These are phyloP conservation scores for Teleogryllus occipitalis DNA, from an alignment of 1,140 invertebrate genomes.

Conservation along the genomic window DNA sequence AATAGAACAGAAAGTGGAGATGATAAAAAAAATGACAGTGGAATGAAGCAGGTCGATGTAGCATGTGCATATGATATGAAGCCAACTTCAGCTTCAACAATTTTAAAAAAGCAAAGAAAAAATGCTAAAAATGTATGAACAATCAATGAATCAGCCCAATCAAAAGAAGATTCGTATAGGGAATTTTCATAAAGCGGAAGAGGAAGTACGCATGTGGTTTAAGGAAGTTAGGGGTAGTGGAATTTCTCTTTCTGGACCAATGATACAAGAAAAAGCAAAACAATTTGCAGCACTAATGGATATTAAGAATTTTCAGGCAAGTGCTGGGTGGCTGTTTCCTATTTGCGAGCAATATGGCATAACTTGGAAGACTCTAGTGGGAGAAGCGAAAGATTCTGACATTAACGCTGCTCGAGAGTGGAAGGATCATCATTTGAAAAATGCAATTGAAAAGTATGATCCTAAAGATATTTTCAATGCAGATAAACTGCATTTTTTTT, in stretches of 20 bases:
- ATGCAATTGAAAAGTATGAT: neutral
- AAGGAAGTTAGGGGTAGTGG: neutral
- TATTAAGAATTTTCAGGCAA: constrained; percentile 28
- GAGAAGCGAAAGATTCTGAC: constrained; percentile 17
- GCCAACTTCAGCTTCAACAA: neutral
- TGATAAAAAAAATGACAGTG: neutral
- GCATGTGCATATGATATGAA: neutral
- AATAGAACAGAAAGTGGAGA: constrained; percentile 11
- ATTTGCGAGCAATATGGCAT: constrained; percentile 10
- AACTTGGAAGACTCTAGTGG: constrained; percentile 12
- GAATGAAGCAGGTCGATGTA: neutral
- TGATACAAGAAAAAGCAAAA: constrained; percentile 32
- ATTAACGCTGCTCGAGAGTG: neutral
- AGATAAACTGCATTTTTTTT: constrained; percentile 35
- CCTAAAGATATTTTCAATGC: constrained; percentile 32
- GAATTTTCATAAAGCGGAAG: neutral
- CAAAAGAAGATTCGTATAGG: neutral
- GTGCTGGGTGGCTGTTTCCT: constrained; percentile 29
- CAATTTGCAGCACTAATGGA: constrained; percentile 30
- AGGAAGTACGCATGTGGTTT: neutral
- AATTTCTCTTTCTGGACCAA: constrained; percentile 30
- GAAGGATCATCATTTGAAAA: constrained; percentile 10
- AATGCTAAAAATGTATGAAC: neutral
- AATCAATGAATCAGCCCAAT: neutral
- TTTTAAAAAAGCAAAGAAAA: neutral